These are phyloP conservation scores for Stenotaenia linearis DNA, from an alignment of 2,888 invertebrate species.

Conservation along the genomic window DNA sequence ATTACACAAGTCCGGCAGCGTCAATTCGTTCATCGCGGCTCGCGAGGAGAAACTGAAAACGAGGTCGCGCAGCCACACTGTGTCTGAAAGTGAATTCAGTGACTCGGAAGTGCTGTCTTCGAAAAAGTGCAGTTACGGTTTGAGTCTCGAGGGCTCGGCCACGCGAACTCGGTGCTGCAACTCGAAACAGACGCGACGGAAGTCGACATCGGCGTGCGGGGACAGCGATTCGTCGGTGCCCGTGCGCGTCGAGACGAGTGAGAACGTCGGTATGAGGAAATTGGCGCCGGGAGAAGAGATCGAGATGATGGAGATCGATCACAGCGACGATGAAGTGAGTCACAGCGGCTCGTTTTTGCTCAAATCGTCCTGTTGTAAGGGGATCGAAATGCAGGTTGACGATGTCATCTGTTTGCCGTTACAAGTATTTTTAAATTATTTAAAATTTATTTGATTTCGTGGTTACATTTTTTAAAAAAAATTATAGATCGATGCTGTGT, in stretches of 20 bases:
- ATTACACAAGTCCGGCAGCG: constrained; percentile 34
- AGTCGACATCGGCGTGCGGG: background rate
- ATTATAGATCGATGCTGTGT: background rate
- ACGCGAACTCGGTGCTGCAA: background rate
- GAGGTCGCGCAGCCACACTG: background rate
- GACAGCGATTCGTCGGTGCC: background rate
- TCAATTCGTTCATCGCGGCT: constrained; percentile 30
- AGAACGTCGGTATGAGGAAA: background rate
- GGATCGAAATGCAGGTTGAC: background rate
- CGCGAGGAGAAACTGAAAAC: background rate
- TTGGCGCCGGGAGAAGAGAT: constrained; percentile 14
- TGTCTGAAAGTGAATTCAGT: background rate
- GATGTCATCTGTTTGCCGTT: background rate
- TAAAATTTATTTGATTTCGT: background rate
- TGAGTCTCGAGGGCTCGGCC: background rate
- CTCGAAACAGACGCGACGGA: background rate
- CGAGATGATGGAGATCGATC: constrained; percentile 36
- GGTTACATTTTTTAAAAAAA: background rate
- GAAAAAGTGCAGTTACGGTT: background rate
- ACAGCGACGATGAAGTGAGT: constrained; percentile 16
- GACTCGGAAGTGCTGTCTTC: background rate
- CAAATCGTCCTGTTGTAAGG: background rate
- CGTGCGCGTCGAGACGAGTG: background rate
- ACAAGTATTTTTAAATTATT: background rate
- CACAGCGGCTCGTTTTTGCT: background rate